These are phyloP conservation scores for Baryphthengus martii DNA, from an alignment of 2,113 vertebrate species.

Conservation along the genomic window DNA sequence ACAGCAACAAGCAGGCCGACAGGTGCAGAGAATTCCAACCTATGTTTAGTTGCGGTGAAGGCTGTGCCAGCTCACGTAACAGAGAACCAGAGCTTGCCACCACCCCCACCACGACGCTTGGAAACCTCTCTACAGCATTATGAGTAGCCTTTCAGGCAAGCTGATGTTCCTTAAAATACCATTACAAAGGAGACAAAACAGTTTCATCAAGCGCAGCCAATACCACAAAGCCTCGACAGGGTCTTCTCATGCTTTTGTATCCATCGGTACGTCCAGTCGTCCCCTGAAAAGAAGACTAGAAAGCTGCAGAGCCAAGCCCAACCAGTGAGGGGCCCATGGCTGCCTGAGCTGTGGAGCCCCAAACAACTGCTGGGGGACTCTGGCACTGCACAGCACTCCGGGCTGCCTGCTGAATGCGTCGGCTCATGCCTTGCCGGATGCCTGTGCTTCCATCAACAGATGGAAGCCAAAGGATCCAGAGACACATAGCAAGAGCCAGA, in stretches of 20 bases:
- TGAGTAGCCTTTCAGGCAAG: neutral
- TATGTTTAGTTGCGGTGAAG: neutral
- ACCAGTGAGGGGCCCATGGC: neutral
- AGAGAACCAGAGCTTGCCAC: neutral
- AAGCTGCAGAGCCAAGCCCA: neutral
- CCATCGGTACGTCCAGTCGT: neutral
- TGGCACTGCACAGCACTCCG: rapidly evolving
- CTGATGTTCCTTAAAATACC: neutral
- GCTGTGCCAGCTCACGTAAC: neutral
- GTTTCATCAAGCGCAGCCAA: neutral
- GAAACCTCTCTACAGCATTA: neutral
- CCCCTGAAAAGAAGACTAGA: neutral
- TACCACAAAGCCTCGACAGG: neutral
- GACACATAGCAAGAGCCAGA: neutral
- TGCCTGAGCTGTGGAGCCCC: rapidly evolving
- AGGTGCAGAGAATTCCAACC: neutral
- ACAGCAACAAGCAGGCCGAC: neutral
- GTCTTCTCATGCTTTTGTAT: neutral
- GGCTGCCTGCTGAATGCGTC: too few relatives aligned
- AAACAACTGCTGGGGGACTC: neutral
- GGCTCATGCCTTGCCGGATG: neutral
- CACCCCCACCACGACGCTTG: neutral
- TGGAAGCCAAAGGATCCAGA: neutral
- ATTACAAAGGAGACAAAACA: neutral
- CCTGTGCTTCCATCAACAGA: neutral